Evolutionary conservation across 2,888 invertebrate genomes (phyloP), one percentile per base, ranked within the genome.

Genomic region (Rhingia rostrata): DNA sequence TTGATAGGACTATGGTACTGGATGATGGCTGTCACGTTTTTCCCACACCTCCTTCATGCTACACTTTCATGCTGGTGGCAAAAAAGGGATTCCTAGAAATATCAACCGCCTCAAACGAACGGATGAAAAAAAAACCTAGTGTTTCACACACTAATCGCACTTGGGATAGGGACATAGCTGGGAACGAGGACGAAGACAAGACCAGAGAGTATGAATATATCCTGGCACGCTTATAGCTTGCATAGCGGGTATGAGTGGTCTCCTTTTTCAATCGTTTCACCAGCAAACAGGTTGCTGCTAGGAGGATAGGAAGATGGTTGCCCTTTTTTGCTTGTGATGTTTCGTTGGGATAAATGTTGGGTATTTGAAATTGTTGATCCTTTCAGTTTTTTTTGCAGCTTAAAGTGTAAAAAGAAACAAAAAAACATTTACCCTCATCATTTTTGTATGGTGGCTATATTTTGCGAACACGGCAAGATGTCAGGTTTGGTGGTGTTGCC

Each of bases 181-280:
- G 61, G 49, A 69, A 47, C 66, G 60, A 49, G 67, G 53, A 79
- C 74, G 79, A 58, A 75, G 51, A 81, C 75, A 49, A 64, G 81
- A 70, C 64, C 78, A 67, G 63, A 49, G 51, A 73, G 53, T 22
- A 22, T 70, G 64, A 70, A 75, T 69, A 41, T 73, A 66, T 79
- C 43, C 74, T 70, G 84, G 84, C 84, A 84, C 80, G 80, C 84
- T 84, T 84, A 74, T 69, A n/a, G 58, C 74, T 80, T 70, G 63
- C 37, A 63, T 64, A 41, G 37, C 12, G 41, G 69, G 80, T 66
- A 45, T 78, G 67, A 78, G 58, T 60, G 60, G 53, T 80, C 70
- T 70, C 84, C 79, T 56, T 75, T 80, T 84, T 69, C 43, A 80
- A 83, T 69, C 75, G 69, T 80, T 69, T 74, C 56, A 39, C 66